Evolutionary conservation across 2,113 vertebrate species (phyloP), one percentile per base, ranked within the genome.

Genomic region (Tautogolabrus adspersus): DNA sequence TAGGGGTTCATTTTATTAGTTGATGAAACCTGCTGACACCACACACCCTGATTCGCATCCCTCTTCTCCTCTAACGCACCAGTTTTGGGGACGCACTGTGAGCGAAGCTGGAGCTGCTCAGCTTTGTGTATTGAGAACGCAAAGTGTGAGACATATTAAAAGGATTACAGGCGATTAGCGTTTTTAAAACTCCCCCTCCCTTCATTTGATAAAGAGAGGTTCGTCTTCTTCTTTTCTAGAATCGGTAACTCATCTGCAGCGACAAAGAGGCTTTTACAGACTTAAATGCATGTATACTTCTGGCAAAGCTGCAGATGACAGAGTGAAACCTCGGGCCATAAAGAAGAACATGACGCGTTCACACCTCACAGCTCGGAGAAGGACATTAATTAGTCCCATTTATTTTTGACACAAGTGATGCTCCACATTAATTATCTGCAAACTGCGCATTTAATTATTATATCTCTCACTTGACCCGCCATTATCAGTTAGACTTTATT

Each of bases 101-200:
- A 1, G 26, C 59, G 67, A 11, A 47, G 46, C 49, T 34, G 18
- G 89, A 83, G 86, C 86, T 38, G 57, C 56, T 54, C 77, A 37
- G 55, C 67, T 88, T 84, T 94, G 94, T 94, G 93, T 93, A 93
- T 93, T 94, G 81, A 86, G 82, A 85, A 79, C 75, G 84, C 73
- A 77, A 91, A 89, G 93, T 92, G 93, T 91, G 91, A 93, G 93
- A 94, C 93, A 90, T 89, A 90, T 94, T 94, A 93, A 94, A 91
- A 92, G 93, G 93, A 95, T 95, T 94, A 94, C 92, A 93, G 88
- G 89, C 88, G 88, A 93, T 95, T 93, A 93, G 85, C 77, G 87
- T 59, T 84, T 88, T 88, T 75, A 77, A 83, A 83, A 88, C 79
- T 77, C 72, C 75, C 59, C 51, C 76, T 1, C 67, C 63, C 66